Base-by-base conservation (phyloP, 2,113 vertebrate species). In the Penelope pileata region DNA sequence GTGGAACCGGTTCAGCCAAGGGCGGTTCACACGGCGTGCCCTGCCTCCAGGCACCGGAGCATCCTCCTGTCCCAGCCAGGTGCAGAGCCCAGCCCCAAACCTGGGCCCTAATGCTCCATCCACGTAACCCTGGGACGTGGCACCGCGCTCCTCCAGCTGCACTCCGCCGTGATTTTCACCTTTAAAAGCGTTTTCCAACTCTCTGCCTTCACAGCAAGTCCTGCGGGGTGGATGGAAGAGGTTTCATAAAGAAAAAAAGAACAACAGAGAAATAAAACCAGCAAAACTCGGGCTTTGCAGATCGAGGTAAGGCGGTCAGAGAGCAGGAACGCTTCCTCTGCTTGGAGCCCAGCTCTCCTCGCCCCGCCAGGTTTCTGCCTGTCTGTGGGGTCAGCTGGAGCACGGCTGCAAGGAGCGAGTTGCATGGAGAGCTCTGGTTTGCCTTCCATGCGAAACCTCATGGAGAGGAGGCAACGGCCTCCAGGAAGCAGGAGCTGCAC, bases 1-100 rank as follows among this genome's bases (percentile, higher is more conserved):
- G 93, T 36, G 73, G 86, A 83, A 92, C 86, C 66, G 68, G 90
- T 82, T 90, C 53, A 40, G 86, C 60, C 54, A 21, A 89, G 32
- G 8, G 1, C 42, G 19, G 75, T 34, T 53, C 4, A 2, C 89
- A 43, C 1, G 5, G 23, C 36, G 16, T 40, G 60, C 60, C 60
- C 60, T 8, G 11, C 60, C 60, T 18, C 48, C 38, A 12, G 27
- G 86, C 48, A 16, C 30, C 34, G 45, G 14, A 15, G 11, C 58
- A 9, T 8, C 62, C 32, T 22, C 79, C n/a, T 0, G 5, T 1
- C 11, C 14, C 29, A 9, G 2, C 29, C 64, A 16, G 27, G 36
- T 8, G 26, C 54, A 21, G 32, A 26, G 11, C 60, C 29, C 54
- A 9, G 17, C 72, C 42, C 2, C 6, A 2, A 4, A 19, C 29